A percentile compares a stretch with the other conserved stretches of the same genome.
phyloP scores from a whole-genome alignment of 2,797 vertebrate genomes.

The Leptodactylus fallax region DNA sequence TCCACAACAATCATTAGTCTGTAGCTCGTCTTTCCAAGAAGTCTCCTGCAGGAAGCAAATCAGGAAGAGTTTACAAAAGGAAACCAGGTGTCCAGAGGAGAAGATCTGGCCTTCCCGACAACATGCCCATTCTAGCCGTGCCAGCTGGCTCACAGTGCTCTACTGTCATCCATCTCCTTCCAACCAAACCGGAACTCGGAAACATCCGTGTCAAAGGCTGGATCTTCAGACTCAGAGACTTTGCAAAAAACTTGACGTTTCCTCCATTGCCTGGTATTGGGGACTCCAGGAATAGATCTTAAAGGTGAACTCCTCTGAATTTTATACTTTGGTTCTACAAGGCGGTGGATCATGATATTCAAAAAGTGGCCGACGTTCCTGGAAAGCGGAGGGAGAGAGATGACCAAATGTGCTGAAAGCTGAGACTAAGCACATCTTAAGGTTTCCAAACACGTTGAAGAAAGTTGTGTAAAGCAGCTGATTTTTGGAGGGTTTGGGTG shows the following conservation, averaged over 20 bases:
- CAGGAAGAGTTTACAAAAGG: background rate
- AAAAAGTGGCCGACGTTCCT: too few species aligned
- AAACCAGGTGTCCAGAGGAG: background rate
- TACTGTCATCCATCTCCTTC: background rate
- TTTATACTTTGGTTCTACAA: background rate
- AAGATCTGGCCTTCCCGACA: background rate
- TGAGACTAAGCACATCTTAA: too few species aligned
- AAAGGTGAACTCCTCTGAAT: background rate
- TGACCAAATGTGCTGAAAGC: too few species aligned
- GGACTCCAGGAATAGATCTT: background rate
- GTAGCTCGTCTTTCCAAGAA: background rate
- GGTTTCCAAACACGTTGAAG: too few species aligned
- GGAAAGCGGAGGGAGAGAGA: too few species aligned
- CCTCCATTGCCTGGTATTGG: background rate
- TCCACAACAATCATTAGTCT: background rate
- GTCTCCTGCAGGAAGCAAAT: background rate
- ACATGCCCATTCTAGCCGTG: background rate
- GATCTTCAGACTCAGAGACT: background rate
- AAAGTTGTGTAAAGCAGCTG: too few species aligned
- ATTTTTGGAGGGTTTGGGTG: too few species aligned
- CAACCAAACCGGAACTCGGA: constrained; percentile 2
- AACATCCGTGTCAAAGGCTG: background rate
- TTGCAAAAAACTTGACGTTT: background rate
- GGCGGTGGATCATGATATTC: too few species aligned
- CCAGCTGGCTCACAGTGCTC: background rate